A percentile compares a stretch with the other conserved stretches of the same genome.
Evolutionary conservation across 2,888 invertebrate genomes (phyloP).

Genomic region (Ormyrus rosae): DNA sequence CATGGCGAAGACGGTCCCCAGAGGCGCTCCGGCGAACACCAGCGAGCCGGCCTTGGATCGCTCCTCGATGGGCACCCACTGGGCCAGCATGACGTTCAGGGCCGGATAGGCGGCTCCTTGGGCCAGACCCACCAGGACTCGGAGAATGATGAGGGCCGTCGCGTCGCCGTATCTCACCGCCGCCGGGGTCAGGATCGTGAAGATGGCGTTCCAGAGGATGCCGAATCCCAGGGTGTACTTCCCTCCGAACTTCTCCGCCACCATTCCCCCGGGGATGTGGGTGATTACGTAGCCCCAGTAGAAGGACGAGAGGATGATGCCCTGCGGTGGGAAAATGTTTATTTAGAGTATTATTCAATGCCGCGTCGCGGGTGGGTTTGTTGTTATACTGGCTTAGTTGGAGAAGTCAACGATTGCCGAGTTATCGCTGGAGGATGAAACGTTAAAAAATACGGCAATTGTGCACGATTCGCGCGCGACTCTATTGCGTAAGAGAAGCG

Average conservation of each 20-base stretch:
- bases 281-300: slow-evolving; percentile 89
- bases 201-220: slow-evolving; percentile 85
- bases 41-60: slow-evolving; percentile 85
- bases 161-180: slow-evolving; percentile 82
- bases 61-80: slow-evolving; percentile 86
- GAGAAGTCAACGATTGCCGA: too few relatives aligned
- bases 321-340: slow-evolving; percentile 75
- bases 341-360: too few relatives aligned
- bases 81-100: slow-evolving; percentile 85
- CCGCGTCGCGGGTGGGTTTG: too few relatives aligned
- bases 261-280: slow-evolving; percentile 86
- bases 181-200: slow-evolving; percentile 86
- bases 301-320: slow-evolving; percentile 85
- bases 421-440: too few relatives aligned
- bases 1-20: slow-evolving; percentile 80
- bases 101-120: slow-evolving; percentile 90
- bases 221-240: slow-evolving; percentile 88
- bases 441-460: too few relatives aligned
- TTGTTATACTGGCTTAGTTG: too few relatives aligned
- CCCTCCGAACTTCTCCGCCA: slow-evolving; percentile 88
- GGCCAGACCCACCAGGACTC: slow-evolving; percentile 86
- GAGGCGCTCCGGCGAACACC: slow-evolving; percentile 87
- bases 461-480: too few relatives aligned
- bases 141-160: slow-evolving; percentile 81
- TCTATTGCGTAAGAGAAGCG: too few relatives aligned